Evolutionary conservation across 2,888 invertebrate genomes (phyloP), one percentile per base, ranked within the genome.

Genomic region (Hartigia nigra): DNA sequence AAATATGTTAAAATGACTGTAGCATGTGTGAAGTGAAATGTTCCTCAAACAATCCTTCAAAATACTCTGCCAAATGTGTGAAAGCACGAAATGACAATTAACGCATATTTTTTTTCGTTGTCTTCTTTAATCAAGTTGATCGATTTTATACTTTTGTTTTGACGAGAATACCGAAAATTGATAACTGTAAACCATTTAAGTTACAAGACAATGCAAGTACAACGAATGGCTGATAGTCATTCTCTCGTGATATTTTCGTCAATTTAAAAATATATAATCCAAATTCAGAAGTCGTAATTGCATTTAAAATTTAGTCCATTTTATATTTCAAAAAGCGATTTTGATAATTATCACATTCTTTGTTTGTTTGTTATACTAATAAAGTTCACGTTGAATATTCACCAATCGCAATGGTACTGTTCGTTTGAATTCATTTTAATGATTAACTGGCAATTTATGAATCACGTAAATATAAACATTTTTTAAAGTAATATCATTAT

Each of bases 31-130:
- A 82, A 85, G 82, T 84, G 79, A 76, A 77, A 82, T 79, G 82
- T 82, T 84, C 79, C 81, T 82, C 79, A 79, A 55, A 80, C 77
- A 81, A 83, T 78, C 75, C 77, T 79, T 86, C 87, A 87, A 89
- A 89, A 86, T 84, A 87, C 86, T 88, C 86, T 82, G 87, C 84
- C 84, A 86, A 86, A 82, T 81, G 78, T 69, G 76, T 76, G 39
- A 77, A 23, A 36, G 32, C 55, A 55, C 23, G 23, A 55, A 55
- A 55, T 55, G 23, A 9, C 1, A 39, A 39, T 39, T 39, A 39
- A 39, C 39, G 4, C 14, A 14, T 39, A 39, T 23, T 39, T 39
- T 39, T 39, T 23, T 74, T 31, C 5, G 77, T 78, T 69, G 77
- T 23, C 9, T 70, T 23, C 12, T 31, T 39, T 39, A 39, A 23